Percentiles rank a stretch among this genome's conserved stretches.
Conservation (phyloP, 2,797 vertebrate species). For the Setipinna tenuifilis region DNA sequence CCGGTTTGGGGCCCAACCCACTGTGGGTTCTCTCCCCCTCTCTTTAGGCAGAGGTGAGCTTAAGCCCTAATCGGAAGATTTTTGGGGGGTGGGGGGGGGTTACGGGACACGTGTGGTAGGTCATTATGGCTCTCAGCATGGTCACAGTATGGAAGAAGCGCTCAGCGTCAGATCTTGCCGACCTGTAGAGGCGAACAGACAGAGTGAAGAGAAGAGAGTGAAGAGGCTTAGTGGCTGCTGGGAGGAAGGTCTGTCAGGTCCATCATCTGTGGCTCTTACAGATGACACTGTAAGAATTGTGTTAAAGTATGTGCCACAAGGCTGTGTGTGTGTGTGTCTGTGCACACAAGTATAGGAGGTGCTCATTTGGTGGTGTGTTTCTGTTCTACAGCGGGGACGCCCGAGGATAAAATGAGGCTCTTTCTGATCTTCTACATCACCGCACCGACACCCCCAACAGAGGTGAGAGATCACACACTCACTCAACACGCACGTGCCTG, state of each 20-base stretch:
- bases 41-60: neutral
- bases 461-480: slow-evolving; percentile 74
- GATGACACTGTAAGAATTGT: neutral
- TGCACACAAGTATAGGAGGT: neutral
- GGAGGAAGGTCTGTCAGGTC: neutral
- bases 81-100: too few relatives aligned
- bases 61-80: neutral
- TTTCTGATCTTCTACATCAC: slow-evolving; percentile 97
- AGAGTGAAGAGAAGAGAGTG: neutral
- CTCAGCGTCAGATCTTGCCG: too few relatives aligned
- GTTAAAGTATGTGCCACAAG: neutral
- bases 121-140: too few relatives aligned
- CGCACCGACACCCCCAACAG: slow-evolving; percentile 87
- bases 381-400: slow-evolving; percentile 84
- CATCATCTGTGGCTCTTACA: neutral
- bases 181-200: neutral
- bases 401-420: slow-evolving; percentile 96
- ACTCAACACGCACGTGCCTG: neutral
- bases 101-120: too few relatives aligned
- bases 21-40: neutral
- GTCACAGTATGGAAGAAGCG: too few relatives aligned
- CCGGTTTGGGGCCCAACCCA: neutral
- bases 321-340: too few relatives aligned
- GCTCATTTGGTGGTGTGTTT: slow-evolving; percentile 1
- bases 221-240: too few relatives aligned